Evolutionary conservation across 2,888 invertebrate genomes (phyloP), one percentile per base, ranked within the genome.

Genomic region (Drosophila heteroneura): DNA sequence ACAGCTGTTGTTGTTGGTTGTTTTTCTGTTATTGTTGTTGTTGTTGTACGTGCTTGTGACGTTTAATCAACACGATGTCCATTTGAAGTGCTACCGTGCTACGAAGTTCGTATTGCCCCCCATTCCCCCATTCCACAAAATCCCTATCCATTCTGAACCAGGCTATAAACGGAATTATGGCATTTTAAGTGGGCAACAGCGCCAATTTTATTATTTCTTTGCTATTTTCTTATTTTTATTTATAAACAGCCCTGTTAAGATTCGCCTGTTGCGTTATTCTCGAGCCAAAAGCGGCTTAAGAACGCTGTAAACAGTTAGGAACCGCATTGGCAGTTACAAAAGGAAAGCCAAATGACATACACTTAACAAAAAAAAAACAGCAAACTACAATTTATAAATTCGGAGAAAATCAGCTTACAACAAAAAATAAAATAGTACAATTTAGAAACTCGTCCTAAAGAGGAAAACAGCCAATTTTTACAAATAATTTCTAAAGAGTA

Each of bases 41-140:
- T 74, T 83, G 70, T 83, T 81, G 77, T 79, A 86, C 91, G 89
- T 89, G 91, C 84, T 76, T 60, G 91, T 89, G 90, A 88, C 83
- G 82, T 86, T 88, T 85, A 73, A 79, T 81, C 78, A 77, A 83
- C 86, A 81, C 70, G 77, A 33, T 80, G 67, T 76, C 79, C 81
- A 87, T 87, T 75, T 88, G 73, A 71, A 89, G 81, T 74, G 74
- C 26, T 47, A 9, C 47, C 26, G 30, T 14, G 58, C 61, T 51
- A 53, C 41, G 37, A 54, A 59, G 47, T n/a, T 56, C 52, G 47
- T 41, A 47, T 47, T 60, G 58, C 7, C 14, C 7, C 47, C 22
- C 12, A 35, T 16, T 5, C 9, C 39, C 22, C 6, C 44, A 26
- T 26, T 16, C 12, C 5, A 5, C 41, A 41, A 12, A 44, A 22